Percentiles rank a stretch among this genome's conserved stretches.
Evolutionary conservation across 2,113 vertebrate genomes (phyloP).

Genomic region (Recurvirostra avosetta): DNA sequence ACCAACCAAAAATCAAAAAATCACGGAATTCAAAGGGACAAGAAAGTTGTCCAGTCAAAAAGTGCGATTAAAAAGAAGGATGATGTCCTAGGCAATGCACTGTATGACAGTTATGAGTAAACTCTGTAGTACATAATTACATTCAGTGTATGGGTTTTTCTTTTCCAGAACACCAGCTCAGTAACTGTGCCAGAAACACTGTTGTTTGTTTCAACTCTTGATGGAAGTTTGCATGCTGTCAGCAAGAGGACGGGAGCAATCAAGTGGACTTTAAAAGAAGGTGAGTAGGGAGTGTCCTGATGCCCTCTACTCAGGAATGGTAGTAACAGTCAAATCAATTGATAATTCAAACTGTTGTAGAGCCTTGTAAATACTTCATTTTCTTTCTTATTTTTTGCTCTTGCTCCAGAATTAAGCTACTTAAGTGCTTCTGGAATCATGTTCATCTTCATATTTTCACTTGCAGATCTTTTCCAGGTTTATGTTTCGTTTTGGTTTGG

Average conservation of each 20-base stretch:
- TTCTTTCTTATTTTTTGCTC: neutral
- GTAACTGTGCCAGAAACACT: conserved; percentile 92
- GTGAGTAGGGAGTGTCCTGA: conserved; percentile 67
- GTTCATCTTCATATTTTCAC: neutral
- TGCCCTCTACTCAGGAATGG: neutral
- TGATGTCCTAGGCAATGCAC: neutral
- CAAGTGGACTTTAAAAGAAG: conserved; percentile 99
- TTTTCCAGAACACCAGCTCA: conserved; percentile 80
- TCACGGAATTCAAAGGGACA: neutral
- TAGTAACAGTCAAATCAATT: neutral
- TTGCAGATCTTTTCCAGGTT: neutral
- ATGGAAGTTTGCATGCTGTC: conserved; percentile 95
- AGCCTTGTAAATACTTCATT: neutral
- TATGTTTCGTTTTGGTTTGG: neutral
- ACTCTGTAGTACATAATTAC: neutral
- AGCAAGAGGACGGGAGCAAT: conserved; percentile 94
- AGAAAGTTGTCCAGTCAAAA: neutral
- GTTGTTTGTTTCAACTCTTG: conserved; percentile 94
- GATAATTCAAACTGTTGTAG: neutral
- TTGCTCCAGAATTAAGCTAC: neutral
- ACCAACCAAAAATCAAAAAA: neutral
- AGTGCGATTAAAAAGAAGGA: neutral
- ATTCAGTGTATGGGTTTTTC: neutral
- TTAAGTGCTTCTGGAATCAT: neutral
- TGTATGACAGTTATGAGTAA: neutral